Evolutionary conservation across 2,113 vertebrate genomes (phyloP).

Genomic region (Vireo altiloquus): DNA sequence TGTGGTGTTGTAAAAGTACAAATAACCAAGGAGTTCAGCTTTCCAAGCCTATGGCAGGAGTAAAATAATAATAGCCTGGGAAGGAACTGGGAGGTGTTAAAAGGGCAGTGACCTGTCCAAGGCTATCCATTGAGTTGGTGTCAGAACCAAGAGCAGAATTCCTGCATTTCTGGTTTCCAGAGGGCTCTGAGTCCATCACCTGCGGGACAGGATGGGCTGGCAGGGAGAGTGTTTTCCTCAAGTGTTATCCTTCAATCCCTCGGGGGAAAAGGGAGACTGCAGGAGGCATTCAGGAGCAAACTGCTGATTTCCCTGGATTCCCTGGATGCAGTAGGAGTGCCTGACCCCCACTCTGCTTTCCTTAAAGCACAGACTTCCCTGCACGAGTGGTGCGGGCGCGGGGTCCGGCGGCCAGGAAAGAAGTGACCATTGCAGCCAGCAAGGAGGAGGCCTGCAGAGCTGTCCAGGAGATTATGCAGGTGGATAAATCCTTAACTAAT

Average conservation of each 20-base stretch:
- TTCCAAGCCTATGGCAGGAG: neutral
- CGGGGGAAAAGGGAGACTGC: neutral
- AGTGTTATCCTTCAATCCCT: neutral
- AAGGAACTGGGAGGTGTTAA: neutral
- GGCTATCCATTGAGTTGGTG: neutral
- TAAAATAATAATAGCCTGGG: neutral
- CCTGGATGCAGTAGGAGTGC: neutral
- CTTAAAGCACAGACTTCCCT: conserved; percentile 81
- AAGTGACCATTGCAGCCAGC: conserved; percentile 80
- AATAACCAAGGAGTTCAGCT: neutral
- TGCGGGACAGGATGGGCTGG: neutral
- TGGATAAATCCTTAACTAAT: conserved; percentile 6
- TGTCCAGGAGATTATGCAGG: conserved; percentile 88
- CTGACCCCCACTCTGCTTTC: neutral
- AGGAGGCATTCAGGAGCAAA: neutral
- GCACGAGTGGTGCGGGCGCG: conserved; percentile 85
- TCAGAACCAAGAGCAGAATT: neutral
- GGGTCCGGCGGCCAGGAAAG: conserved; percentile 82
- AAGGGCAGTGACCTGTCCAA: neutral
- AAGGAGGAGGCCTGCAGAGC: conserved; percentile 85
- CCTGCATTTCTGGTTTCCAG: neutral
- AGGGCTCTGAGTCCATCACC: neutral
- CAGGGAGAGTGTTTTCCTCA: neutral
- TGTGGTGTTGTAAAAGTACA: neutral
- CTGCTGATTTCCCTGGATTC: neutral